Conservation (phyloP, 2,113 vertebrate species). For the Glaucomys volans region DNA sequence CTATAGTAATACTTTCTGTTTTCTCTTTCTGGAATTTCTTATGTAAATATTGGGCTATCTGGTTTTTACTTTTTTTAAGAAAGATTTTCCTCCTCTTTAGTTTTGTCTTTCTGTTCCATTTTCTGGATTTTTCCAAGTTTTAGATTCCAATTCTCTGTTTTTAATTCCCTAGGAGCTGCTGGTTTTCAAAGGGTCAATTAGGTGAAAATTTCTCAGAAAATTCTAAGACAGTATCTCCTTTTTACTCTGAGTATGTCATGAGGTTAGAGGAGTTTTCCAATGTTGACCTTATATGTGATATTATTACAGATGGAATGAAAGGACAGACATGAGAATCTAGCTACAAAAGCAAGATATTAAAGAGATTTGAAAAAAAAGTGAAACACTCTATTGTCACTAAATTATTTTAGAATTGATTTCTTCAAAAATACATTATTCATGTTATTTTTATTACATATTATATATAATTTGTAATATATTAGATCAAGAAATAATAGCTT, state of each 20-base stretch:
- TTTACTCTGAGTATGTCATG: not conserved
- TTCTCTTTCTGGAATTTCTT: conserved; percentile 16
- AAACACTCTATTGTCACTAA: not conserved
- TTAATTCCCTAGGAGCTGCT: not conserved
- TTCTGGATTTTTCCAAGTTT: not conserved
- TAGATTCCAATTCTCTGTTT: not conserved
- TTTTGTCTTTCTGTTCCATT: not conserved
- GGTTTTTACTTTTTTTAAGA: not conserved
- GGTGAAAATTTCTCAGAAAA: not conserved
- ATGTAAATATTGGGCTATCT: not conserved
- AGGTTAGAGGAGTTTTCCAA: not conserved
- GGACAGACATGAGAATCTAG: not conserved
- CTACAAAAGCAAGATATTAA: not conserved
- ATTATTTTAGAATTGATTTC: not conserved
- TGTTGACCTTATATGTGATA: not conserved
- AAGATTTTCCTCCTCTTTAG: not conserved
- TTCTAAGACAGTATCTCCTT: not conserved
- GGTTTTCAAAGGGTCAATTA: not conserved
- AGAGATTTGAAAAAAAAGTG: not conserved
- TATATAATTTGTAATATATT: not conserved
- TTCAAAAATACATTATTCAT: not conserved
- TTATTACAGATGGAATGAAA: not conserved
- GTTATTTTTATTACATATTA: not conserved
- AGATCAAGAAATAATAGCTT: not conserved
- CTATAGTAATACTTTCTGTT: not conserved